Percentiles rank a stretch among this genome's conserved stretches.
These are phyloP conservation scores for Deilephila porcellus DNA, from an alignment of 2,888 invertebrate species.

Conservation along the genomic window DNA sequence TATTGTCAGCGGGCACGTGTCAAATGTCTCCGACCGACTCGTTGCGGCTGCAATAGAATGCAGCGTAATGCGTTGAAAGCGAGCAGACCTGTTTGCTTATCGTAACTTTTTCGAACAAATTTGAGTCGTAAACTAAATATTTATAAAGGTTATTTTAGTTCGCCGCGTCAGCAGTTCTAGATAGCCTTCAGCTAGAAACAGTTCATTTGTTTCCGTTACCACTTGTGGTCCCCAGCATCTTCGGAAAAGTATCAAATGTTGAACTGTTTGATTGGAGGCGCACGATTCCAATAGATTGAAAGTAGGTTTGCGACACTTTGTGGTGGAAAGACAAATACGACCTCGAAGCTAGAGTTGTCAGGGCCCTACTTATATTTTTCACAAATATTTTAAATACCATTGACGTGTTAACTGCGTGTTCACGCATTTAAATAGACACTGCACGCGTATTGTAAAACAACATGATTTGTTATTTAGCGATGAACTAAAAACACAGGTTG, in stretches of 20 bases:
- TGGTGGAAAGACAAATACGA: conserved; percentile 57
- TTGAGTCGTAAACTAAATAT: conserved; percentile 44
- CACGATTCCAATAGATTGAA: conserved; percentile 62
- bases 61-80: conserved; percentile 72
- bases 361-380: conserved; percentile 45
- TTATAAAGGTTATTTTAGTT: conserved; percentile 48
- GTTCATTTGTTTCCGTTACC: conserved; percentile 81
- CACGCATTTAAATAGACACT: conserved; percentile 51
- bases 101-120: conserved; percentile 53
- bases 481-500: conserved; percentile 39
- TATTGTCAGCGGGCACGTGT: conserved; percentile 75
- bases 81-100: conserved; percentile 73
- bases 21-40: conserved; percentile 76
- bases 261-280: conserved; percentile 69
- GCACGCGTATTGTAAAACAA: conserved; percentile 48
- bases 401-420: conserved; percentile 57
- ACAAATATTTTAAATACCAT: conserved; percentile 57
- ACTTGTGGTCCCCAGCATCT: conserved; percentile 70
- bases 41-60: conserved; percentile 78
- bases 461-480: conserved; percentile 58
- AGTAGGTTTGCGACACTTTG: conserved; percentile 50
- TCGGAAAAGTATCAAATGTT: conserved; percentile 74
- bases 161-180: conserved; percentile 49
- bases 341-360: conserved; percentile 38
- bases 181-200: conserved; percentile 72